Evolutionary conservation across 92 coral and sea anemone genomes (phyloP).

Genomic region (Phenganax subtilis): DNA sequence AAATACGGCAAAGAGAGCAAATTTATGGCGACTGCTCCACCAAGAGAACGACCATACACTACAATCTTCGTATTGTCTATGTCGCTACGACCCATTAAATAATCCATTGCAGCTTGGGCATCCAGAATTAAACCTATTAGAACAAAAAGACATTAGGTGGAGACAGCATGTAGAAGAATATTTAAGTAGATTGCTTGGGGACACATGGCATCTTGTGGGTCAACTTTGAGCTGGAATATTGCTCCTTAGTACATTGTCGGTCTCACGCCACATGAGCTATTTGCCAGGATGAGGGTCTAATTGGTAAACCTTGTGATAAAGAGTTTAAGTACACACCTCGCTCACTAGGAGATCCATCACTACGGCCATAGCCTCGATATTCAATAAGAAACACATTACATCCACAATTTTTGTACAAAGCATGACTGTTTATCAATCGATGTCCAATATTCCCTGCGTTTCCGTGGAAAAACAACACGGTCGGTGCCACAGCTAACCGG

Average conservation of each 20-base stretch:
- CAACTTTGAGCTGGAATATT: too few species aligned
- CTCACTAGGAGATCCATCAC: slow-evolving; percentile 97
- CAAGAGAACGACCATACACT: slow-evolving; percentile 90
- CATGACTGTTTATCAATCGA: slow-evolving; percentile 71
- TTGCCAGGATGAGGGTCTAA: background rate
- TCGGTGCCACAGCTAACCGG: slow-evolving; percentile 75
- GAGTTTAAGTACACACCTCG: slow-evolving; percentile 55
- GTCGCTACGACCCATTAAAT: slow-evolving; percentile 77
- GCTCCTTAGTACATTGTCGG: background rate
- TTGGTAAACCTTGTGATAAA: background rate
- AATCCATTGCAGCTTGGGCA: slow-evolving; percentile 84
- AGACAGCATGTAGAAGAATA: too few species aligned
- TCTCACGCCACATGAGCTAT: background rate
- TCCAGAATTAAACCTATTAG: slow-evolving; percentile 71
- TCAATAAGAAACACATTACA: slow-evolving; percentile 94
- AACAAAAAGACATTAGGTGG: background rate
- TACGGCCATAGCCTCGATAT: slow-evolving; percentile 94
- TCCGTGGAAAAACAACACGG: slow-evolving; percentile 82
- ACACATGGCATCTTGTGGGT: too few species aligned
- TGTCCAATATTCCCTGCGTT: slow-evolving; percentile 98
- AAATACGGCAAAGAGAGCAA: slow-evolving; percentile 66
- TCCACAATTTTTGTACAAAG: slow-evolving; percentile 72
- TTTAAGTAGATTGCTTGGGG: too few species aligned
- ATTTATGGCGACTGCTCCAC: slow-evolving; percentile 92
- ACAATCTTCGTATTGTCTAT: slow-evolving; percentile 79